These are phyloP conservation scores for Plecturocebus donacophilus DNA, from an alignment of 2,113 vertebrate species.

Conservation along the genomic window DNA sequence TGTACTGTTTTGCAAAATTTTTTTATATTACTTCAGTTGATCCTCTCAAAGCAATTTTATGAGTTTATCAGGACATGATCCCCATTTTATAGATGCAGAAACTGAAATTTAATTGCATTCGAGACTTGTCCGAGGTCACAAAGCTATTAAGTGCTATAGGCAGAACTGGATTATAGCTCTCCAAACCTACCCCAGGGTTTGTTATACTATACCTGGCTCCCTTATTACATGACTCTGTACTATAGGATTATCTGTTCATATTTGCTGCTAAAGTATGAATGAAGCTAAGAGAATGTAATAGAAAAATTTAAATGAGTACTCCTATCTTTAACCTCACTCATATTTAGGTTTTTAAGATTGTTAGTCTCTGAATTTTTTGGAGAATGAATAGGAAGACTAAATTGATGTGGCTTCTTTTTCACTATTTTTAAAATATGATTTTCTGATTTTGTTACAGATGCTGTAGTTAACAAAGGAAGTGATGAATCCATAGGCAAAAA, in stretches of 20 bases:
- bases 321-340: neutral
- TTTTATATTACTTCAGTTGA: neutral
- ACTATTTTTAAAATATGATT: neutral
- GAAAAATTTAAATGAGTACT: neutral
- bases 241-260: neutral
- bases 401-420: slow-evolving; percentile 20
- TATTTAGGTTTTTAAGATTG: slow-evolving; percentile 6
- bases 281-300: slow-evolving; percentile 7
- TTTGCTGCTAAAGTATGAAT: neutral
- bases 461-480: slow-evolving; percentile 77
- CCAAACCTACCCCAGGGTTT: neutral
- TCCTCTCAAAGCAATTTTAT: neutral
- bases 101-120: neutral
- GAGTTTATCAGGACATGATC: neutral
- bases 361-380: neutral
- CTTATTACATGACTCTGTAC: neutral
- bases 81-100: neutral
- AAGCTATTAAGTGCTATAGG: neutral
- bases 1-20: neutral
- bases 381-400: slow-evolving; percentile 11
- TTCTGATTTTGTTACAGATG: slow-evolving; percentile 82
- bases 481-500: slow-evolving; percentile 85
- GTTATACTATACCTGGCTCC: neutral
- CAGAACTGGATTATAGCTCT: neutral
- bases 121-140: neutral